Evolutionary conservation across 2,113 vertebrate genomes (phyloP), one percentile per base, ranked within the genome.

Genomic region (Trogon melanurus): DNA sequence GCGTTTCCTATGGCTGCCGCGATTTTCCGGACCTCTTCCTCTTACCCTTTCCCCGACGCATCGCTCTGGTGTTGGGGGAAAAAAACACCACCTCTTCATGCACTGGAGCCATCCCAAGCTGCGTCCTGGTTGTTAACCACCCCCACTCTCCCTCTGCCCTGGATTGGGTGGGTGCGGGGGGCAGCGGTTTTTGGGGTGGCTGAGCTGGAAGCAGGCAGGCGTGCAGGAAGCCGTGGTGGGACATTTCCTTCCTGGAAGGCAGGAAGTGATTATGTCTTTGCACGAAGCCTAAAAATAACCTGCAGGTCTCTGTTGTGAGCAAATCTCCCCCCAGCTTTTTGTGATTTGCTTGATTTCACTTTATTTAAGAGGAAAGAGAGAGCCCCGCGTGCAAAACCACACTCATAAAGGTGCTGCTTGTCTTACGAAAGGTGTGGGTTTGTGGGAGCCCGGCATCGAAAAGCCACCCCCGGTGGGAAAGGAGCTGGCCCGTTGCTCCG

Each of bases 241-340:
- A 95, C 93, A 64, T 96, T 96, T 96, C 96, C 96, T 95, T 95
- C 96, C 96, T 95, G 93, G 93, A 95, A 96, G 94, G 91, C 96
- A 95, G 96, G 96, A 96, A 96, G 94, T 88, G 85, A 91, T 95
- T 79, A n/a, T 91, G 56, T 71, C 82, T 94, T 54, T 74, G 79
- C 82, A 89, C 48, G 10, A 88, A 79, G 85, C 85, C 82, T 95
- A 95, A 95, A 95, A 96, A 94, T 94, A 95, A 87, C 81, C 5
- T 7, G 26, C 94, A 96, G 96, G 96, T 95, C 85, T 74, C 78
- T 13, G 88, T 53, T 36, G 60, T 17, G 81, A 81, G 70, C 51
- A 41, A 21, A 83, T 11, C 48, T 10, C 53, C 41, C 18, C 27
- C 41, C 41, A 41, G 41, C 41, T 41, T 41, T 41, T 41, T 1